phyloP scores from a whole-genome alignment of 2,888 invertebrate species.

The Neoascia interrupta region DNA sequence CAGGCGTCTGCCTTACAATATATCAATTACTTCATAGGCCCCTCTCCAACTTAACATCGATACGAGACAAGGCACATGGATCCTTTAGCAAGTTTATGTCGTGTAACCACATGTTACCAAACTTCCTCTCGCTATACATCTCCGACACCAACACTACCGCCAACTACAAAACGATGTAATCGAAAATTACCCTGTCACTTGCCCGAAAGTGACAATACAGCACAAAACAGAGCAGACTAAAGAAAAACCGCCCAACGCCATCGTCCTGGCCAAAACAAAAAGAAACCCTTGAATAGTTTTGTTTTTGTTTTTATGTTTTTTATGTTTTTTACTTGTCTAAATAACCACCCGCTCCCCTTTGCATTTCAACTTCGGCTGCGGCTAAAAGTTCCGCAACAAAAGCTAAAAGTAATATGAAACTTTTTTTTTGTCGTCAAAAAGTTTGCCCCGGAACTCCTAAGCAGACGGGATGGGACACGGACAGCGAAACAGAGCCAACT shows the following conservation, averaged over 20 bases:
- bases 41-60: no score
- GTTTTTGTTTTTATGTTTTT: neutral
- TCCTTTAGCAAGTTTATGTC: constrained; percentile 5
- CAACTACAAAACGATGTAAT: constrained; percentile 42
- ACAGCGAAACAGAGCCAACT: neutral
- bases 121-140: neutral
- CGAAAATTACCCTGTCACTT: constrained; percentile 61
- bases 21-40: no score
- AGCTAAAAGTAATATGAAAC: constrained; percentile 57
- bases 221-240: constrained; percentile 1
- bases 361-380: constrained; percentile 11
- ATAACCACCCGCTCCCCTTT: neutral
- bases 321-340: constrained; percentile 4
- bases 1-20: no score
- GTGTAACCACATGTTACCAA: constrained; percentile 36
- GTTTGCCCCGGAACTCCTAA: constrained; percentile 9
- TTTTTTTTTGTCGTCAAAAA: constrained; percentile 36
- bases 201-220: constrained; percentile 30
- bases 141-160: neutral
- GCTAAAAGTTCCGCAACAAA: constrained; percentile 45
- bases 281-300: constrained; percentile 30
- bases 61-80: no score
- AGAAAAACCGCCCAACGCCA: constrained; percentile 1
- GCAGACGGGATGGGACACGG: neutral
- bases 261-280: constrained; percentile 8